These are phyloP conservation scores for Strigamia crassipes DNA, from an alignment of 2,888 invertebrate species.

Conservation along the genomic window DNA sequence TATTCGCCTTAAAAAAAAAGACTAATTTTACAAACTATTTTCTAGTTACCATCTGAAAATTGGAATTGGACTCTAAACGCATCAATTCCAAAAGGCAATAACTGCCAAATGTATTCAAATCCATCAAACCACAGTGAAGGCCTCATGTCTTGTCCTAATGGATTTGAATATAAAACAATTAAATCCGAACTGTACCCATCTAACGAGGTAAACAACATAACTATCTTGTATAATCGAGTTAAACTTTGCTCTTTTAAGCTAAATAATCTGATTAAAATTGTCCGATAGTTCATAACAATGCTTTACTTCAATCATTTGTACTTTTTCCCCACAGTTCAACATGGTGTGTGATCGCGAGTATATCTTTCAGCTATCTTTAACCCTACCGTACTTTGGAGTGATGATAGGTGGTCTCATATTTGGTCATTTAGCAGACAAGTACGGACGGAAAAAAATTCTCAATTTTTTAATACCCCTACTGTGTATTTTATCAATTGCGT, in stretches of 20 bases:
- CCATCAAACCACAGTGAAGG: constrained; percentile 30
- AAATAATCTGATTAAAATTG: too few relatives aligned
- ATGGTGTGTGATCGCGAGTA: constrained; percentile 20
- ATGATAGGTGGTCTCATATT: background rate
- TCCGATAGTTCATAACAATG: too few relatives aligned
- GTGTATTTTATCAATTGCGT: background rate
- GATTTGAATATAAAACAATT: background rate
- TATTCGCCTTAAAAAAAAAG: too few relatives aligned
- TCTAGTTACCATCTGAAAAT: background rate
- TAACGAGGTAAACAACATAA: background rate
- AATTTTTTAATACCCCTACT: background rate
- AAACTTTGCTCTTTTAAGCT: too few relatives aligned
- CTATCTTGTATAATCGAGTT: background rate
- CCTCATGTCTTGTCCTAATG: background rate
- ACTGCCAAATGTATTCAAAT: constrained; percentile 10
- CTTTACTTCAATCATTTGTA: too few relatives aligned
- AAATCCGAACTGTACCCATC: background rate
- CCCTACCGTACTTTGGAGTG: background rate
- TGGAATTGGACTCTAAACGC: background rate
- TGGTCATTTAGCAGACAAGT: background rate
- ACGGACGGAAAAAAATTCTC: background rate
- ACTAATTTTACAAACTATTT: background rate
- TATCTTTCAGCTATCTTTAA: background rate
- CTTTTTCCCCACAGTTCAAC: background rate
- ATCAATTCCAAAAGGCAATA: background rate